Evolutionary conservation across 2,113 vertebrate genomes (phyloP).

Genomic region (Benitochromis conjunctus): DNA sequence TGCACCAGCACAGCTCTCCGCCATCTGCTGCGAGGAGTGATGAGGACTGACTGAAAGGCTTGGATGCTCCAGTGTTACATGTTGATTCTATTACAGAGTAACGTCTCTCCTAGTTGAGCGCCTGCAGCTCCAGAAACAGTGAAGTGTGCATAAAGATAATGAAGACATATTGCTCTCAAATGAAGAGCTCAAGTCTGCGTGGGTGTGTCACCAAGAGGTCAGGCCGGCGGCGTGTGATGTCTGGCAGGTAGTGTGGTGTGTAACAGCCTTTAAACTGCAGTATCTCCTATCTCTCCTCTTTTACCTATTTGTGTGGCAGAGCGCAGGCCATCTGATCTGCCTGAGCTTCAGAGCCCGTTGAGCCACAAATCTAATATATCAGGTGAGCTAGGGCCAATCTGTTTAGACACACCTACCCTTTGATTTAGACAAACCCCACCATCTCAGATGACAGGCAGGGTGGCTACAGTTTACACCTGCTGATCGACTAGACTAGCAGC

Average conservation of each 20-base stretch:
- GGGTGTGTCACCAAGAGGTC: neutral
- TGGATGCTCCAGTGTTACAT: conserved; percentile 58
- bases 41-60: conserved; percentile 26
- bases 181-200: neutral
- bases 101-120: conserved; percentile 22
- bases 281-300: conserved; percentile 38
- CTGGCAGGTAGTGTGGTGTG: conserved; percentile 49
- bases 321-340: conserved; percentile 49
- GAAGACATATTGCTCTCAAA: conserved; percentile 18
- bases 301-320: conserved; percentile 46
- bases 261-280: conserved; percentile 39
- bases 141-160: neutral
- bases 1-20: conserved; percentile 23
- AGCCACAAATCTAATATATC: conserved; percentile 31
- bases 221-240: conserved; percentile 5
- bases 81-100: conserved; percentile 63
- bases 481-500: neutral
- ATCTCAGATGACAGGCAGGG: conserved; percentile 32
- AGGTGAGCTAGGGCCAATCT: conserved; percentile 56
- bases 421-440: conserved; percentile 49
- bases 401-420: conserved; percentile 62
- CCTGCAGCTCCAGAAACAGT: conserved; percentile 34
- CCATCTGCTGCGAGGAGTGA: conserved; percentile 39
- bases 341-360: conserved; percentile 34
- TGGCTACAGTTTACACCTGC: conserved; percentile 31